These are phyloP conservation scores for Tupaia tana DNA, from an alignment of 2,113 vertebrate species.

Conservation along the genomic window DNA sequence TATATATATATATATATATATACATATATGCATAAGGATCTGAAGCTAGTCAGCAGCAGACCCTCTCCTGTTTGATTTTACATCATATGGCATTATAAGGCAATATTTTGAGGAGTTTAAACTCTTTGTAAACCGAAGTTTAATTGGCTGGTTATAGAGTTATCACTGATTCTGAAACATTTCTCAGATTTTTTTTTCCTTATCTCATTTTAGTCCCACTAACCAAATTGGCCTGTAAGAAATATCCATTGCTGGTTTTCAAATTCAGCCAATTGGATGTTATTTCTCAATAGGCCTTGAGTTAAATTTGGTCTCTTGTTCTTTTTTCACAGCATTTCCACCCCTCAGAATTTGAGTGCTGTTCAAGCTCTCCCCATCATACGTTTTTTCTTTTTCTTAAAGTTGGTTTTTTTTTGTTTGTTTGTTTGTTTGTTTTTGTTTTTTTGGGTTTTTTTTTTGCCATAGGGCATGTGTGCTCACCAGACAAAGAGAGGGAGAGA, in stretches of 20 bases:
- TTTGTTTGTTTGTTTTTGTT: too few species aligned
- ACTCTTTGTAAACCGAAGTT: background rate
- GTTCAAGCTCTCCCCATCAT: background rate
- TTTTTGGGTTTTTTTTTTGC: too few species aligned
- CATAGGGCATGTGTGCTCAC: too few species aligned
- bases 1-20: too few species aligned
- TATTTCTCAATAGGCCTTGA: background rate
- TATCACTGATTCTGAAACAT: constrained; percentile 40
- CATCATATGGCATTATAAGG: background rate
- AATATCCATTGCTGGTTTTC: background rate
- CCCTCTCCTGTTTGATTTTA: background rate
- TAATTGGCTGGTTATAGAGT: background rate
- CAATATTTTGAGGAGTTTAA: constrained; percentile 19
- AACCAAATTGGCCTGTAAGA: constrained; percentile 13
- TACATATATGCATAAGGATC: background rate
- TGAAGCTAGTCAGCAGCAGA: background rate
- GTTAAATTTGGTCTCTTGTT: background rate
- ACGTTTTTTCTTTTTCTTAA: background rate
- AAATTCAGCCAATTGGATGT: constrained; percentile 38
- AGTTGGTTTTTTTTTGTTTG: too few species aligned
- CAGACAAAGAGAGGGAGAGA: too few species aligned
- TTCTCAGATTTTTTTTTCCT: constrained; percentile 47
- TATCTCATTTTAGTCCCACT: background rate
- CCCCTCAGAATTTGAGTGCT: background rate
- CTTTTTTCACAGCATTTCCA: background rate